Evolutionary conservation across 2,113 vertebrate species (phyloP).

Genomic region (Podiceps cristatus): DNA sequence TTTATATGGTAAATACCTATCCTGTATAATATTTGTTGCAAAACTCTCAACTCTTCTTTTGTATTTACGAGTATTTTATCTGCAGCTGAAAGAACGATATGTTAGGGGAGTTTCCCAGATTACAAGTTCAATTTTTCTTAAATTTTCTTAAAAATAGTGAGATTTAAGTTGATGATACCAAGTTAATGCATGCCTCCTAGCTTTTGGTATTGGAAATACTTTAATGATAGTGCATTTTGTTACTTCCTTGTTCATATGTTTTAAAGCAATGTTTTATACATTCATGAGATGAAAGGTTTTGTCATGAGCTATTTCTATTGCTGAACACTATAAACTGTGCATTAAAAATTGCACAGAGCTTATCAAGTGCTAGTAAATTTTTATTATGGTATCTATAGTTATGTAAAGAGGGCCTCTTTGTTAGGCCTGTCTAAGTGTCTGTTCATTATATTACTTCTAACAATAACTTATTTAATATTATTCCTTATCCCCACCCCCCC

Average conservation of each 20-base stretch:
- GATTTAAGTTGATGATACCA: not conserved
- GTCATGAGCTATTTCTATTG: not conserved
- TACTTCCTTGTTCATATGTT: not conserved
- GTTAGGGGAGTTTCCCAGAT: not conserved
- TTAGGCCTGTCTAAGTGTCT: not conserved
- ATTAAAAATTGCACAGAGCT: not conserved
- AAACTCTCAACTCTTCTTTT: not conserved
- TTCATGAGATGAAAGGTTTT: not conserved
- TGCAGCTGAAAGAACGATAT: not conserved
- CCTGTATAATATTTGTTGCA: not conserved
- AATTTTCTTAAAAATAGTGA: not conserved
- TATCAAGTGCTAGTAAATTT: not conserved
- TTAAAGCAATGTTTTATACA: not conserved
- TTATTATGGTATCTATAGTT: not conserved
- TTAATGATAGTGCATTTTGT: not conserved
- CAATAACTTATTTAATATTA: not conserved
- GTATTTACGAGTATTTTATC: not conserved
- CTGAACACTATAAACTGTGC: not conserved
- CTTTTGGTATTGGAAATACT: not conserved
- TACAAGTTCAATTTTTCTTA: not conserved
- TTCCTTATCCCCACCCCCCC: not conserved
- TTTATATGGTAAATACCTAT: not conserved
- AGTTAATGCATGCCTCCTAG: not conserved
- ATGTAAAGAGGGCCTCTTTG: not conserved
- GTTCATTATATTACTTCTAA: not conserved